Evolutionary conservation across 2,888 invertebrate species (phyloP).

Genomic region (Eilema griseolum): DNA sequence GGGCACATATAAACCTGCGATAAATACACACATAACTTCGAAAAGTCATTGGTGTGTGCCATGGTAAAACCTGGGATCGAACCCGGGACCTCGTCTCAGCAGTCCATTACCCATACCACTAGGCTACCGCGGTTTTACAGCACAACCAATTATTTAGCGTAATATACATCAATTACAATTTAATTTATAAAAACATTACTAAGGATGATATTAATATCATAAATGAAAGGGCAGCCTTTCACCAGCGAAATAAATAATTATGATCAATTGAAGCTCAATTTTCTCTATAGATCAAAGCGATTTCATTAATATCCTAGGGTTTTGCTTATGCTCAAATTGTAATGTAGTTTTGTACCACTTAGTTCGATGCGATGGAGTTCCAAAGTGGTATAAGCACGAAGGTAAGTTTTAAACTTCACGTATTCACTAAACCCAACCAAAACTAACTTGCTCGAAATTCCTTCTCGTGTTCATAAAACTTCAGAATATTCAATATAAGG

Average conservation of each 20-base stretch:
- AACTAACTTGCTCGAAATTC: slow-evolving; percentile 8
- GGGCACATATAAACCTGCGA: too few species aligned
- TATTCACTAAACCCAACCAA: slow-evolving; percentile 2
- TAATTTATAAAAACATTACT: background rate
- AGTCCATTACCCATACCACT: too few species aligned
- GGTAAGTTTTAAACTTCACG: background rate
- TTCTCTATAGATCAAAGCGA: background rate
- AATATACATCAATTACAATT: background rate
- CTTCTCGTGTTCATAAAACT: slow-evolving; percentile 11
- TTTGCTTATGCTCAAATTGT: background rate
- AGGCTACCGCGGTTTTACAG: too few species aligned
- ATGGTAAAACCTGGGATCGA: too few species aligned
- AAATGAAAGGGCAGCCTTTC: background rate
- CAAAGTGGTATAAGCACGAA: background rate
- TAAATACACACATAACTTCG: too few species aligned
- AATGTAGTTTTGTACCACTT: background rate
- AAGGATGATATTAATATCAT: background rate
- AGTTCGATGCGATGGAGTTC: background rate
- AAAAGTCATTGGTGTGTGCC: too few species aligned
- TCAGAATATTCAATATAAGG: slow-evolving; percentile 13
- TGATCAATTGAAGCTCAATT: background rate
- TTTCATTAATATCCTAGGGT: background rate
- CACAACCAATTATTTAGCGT: too few species aligned
- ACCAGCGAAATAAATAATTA: background rate
- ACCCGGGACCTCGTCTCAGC: too few species aligned